Base-by-base conservation (phyloP, 2,113 vertebrate genomes). In the Zeus faber region DNA sequence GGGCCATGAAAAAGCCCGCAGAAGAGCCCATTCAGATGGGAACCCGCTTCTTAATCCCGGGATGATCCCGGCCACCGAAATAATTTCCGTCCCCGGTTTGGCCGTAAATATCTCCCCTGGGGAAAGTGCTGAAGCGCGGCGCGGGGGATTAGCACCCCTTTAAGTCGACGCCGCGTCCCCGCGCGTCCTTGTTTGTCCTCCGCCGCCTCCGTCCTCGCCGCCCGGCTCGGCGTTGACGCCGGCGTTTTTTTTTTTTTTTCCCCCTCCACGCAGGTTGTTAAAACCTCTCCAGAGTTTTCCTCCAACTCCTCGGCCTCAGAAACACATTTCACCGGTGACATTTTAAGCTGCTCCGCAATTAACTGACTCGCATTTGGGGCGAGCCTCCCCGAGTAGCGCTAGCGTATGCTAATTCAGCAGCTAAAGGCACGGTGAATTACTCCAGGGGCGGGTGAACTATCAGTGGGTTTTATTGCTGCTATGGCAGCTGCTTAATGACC, bases 401-500 rank as follows among this genome's bases (percentile, higher is more conserved):
- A 58, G 52, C 69, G 44, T 74, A 72, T 78, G 80, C 62, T 70
- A 77, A 81, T 76, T 62, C 74, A 54, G 57, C 66, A 59, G 57
- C 49, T 44, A 37, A 73, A 69, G 46, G 51, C 49, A 51, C 26
- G 44, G 33, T 50, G 67, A 75, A 74, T 73, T 68, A 63, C 74
- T 76, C 58, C 43, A 69, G 58, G 57, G 18, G 61, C 58, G 47
- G 24, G 13, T 55, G 67, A 63, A 71, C 67, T 67, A 53, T 72
- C 65, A 67, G 65, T 72, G 50, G 11, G 64, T 72, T 81, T 82
- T 77, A 83, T 83, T 67, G 70, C 62, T 29, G 64, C 76, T 70
- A 27, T 59, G 69, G 76, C 76, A 85, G 85, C 80, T 80, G 80
- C 70, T 64, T 83, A 83, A 85, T 80, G 78, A 79, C 58, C 55